Evolutionary conservation across 2,113 vertebrate species (phyloP), one percentile per base, ranked within the genome.

Genomic region (Oreotrochilus melanogaster): DNA sequence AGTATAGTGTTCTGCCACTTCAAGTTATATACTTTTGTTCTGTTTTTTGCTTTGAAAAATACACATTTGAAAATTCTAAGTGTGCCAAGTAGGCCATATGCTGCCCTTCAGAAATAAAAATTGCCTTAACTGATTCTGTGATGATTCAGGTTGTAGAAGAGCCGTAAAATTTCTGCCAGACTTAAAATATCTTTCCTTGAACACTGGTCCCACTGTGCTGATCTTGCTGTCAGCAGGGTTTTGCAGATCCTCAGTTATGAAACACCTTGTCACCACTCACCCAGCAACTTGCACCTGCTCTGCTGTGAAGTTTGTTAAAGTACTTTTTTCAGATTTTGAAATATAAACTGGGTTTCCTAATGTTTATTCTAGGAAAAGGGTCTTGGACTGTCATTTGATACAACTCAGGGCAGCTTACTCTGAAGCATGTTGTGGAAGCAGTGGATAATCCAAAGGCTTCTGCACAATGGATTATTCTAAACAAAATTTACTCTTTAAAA

Each of bases 61-160:
- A 58, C 62, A 80, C 56, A 80, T 70, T 89, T 70, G 48, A 88
- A 76, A 54, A 45, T 88, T 78, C 80, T 80, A 86, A 90, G 60
- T 5, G 2, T 83, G 67, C 88, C 88, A 94, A 87, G 86, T 93
- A 86, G 91, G 82, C 79, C 82, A 96, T 89, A 95, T 92, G 76
- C 73, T 97, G 78, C 66, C 83, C 95, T 97, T 97, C 96, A 78
- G 88, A 93, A 95, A 72, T 70, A 94, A 97, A 93, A 94, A 93
- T 76, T 81, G 48, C 70, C 71, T 80, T 96, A 92, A 93, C 66
- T 62, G 64, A 87, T 91, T 84, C 61, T 12, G 4, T 50, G 72
- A 84, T 1, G 30, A 86, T 71, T 67, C 10, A 19, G 27, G 61
- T 69, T 95, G 67, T 71, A 94, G 78, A 90, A 73, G 76, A 96